These are phyloP conservation scores for Empidonax alnorum DNA, from an alignment of 2,113 vertebrate genomes.

Conservation along the genomic window DNA sequence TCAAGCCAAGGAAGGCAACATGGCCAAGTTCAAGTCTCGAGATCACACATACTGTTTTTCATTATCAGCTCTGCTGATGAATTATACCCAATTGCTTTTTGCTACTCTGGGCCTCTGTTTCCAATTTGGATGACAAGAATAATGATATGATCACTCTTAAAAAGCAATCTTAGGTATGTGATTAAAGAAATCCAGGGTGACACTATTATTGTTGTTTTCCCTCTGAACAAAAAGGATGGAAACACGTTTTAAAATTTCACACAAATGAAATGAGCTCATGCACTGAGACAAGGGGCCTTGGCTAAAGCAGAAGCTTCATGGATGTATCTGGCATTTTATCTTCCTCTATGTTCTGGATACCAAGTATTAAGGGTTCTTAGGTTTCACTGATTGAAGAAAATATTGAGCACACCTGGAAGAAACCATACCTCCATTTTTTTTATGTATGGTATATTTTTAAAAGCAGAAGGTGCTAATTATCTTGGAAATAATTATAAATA, in stretches of 20 bases:
- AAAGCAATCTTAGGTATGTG: background rate
- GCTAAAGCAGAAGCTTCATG: background rate
- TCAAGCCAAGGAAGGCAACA: background rate
- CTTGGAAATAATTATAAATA: background rate
- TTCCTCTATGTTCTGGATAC: background rate
- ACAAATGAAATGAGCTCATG: rapidly evolving
- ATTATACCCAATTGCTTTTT: background rate
- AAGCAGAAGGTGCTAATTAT: background rate
- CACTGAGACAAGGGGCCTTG: background rate
- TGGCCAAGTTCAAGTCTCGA: background rate
- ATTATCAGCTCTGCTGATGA: background rate
- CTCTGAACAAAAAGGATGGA: background rate
- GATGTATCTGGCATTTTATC: background rate
- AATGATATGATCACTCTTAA: background rate
- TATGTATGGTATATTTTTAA: background rate
- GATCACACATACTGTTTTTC: background rate
- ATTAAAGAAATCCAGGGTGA: background rate
- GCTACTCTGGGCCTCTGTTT: background rate
- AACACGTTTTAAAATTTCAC: background rate
- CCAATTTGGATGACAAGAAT: background rate
- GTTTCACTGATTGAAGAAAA: background rate
- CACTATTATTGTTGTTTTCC: background rate
- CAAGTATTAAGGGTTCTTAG: background rate
- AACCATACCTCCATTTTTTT: background rate
- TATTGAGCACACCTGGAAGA: background rate